phyloP scores from a whole-genome alignment of 2,888 invertebrate genomes.

The Cryptocheilus praepositus region DNA sequence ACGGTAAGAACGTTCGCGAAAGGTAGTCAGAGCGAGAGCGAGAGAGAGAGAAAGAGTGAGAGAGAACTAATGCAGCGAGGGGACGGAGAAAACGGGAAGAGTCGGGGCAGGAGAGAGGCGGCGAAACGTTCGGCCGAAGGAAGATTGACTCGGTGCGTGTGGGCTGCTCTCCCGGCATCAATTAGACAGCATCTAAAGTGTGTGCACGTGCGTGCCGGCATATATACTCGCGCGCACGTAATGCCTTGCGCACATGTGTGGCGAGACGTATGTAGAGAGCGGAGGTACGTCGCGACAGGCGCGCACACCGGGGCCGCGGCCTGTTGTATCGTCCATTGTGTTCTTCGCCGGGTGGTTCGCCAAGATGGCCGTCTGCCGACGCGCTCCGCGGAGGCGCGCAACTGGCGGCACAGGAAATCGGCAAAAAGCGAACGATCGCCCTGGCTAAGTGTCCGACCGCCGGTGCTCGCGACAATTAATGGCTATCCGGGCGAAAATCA shows the following conservation, averaged over 20 bases:
- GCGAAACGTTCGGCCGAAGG: constrained; percentile 50
- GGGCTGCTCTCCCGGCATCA: constrained; percentile 62
- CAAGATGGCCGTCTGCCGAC: constrained; percentile 64
- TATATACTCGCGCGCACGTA: constrained; percentile 17
- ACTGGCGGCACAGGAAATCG: constrained; percentile 38
- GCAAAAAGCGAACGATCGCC: constrained; percentile 39
- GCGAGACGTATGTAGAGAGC: neutral
- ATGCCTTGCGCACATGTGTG: constrained; percentile 5
- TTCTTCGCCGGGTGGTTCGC: constrained; percentile 54
- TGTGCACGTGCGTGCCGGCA: constrained; percentile 46
- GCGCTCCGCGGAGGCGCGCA: constrained; percentile 28
- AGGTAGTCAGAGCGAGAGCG: constrained; percentile 5
- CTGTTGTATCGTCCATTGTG: constrained; percentile 48
- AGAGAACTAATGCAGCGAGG: neutral
- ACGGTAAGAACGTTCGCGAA: constrained; percentile 1
- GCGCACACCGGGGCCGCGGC: constrained; percentile 6
- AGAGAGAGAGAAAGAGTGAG: constrained; percentile 2
- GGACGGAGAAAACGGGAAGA: constrained; percentile 12
- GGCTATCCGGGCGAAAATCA: constrained; percentile 61
- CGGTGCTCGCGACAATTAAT: constrained; percentile 60
- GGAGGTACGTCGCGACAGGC: neutral
- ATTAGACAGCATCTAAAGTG: constrained; percentile 63
- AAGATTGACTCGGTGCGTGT: constrained; percentile 63
- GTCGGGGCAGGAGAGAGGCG: constrained; percentile 39
- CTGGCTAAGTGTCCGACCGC: constrained; percentile 42